Conservation (phyloP, 2,888 invertebrate genomes). For the Cartodere bifasciata region DNA sequence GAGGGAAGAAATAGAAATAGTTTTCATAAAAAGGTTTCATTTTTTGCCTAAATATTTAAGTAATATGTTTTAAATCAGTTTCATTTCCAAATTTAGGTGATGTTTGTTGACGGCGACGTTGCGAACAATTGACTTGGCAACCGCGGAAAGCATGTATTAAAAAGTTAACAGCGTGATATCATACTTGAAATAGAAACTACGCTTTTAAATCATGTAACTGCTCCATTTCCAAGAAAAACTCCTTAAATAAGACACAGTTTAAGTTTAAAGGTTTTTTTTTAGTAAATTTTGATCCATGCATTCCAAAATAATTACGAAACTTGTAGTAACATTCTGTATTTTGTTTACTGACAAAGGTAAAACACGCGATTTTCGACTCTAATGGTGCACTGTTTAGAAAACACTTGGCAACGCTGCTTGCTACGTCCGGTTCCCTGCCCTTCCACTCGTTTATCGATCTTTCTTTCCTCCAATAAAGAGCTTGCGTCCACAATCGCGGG, state of each 20-base stretch:
- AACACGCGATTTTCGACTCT: conserved; percentile 33
- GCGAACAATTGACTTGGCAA: conserved; percentile 37
- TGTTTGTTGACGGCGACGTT: conserved; percentile 37
- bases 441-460: conserved; percentile 51
- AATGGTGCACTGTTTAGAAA: conserved; percentile 32
- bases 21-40: too few relatives aligned
- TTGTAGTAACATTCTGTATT: conserved; percentile 33
- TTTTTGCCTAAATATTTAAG: too few relatives aligned
- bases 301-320: conserved; percentile 23
- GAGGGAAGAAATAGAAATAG: too few relatives aligned
- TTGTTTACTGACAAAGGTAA: conserved; percentile 44
- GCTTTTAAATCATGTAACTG: neutral
- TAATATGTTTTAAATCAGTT: conserved; percentile 17
- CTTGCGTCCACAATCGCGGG: conserved; percentile 33
- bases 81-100: conserved; percentile 31
- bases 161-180: conserved; percentile 20
- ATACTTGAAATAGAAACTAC: conserved; percentile 10
- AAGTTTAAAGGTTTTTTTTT: too few relatives aligned
- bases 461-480: conserved; percentile 47
- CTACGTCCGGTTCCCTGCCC: conserved; percentile 42
- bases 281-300: too few relatives aligned
- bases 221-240: neutral
- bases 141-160: conserved; percentile 33
- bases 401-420: conserved; percentile 42
- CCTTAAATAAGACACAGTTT: too few relatives aligned